Conservation (phyloP, 2,113 vertebrate species). For the Petaurus breviceps region DNA sequence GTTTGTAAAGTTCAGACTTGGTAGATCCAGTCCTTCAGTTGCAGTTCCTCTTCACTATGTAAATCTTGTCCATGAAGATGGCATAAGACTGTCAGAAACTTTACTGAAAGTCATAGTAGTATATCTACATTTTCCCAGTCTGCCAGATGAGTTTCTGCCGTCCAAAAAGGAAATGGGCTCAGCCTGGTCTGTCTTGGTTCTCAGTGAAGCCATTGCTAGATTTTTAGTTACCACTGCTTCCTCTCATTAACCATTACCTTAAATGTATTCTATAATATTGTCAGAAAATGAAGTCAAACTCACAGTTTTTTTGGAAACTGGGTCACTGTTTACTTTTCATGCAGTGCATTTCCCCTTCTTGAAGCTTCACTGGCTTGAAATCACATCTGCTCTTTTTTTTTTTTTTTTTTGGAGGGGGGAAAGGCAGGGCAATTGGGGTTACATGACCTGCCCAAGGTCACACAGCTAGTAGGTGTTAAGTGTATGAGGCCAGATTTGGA, state of each 20-base stretch:
- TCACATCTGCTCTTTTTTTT: background rate
- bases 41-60: background rate
- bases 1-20: background rate
- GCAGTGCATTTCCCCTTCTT: too few species aligned
- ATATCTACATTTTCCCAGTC: background rate
- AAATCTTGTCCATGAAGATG: background rate
- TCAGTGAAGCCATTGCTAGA: background rate
- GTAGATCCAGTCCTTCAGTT: background rate
- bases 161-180: background rate
- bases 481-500: too few species aligned
- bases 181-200: background rate
- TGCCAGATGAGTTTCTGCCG: background rate
- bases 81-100: background rate
- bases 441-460: too few species aligned
- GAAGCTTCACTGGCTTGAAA: too few species aligned
- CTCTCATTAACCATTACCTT: background rate
- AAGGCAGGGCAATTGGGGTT: too few species aligned
- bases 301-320: background rate
- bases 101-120: background rate
- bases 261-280: background rate
- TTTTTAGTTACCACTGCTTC: background rate
- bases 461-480: too few species aligned
- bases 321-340: background rate
- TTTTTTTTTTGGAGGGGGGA: too few species aligned
- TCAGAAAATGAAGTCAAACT: background rate